Conservation (phyloP, 53 echinoderm and acorn worm genomes). For the Mesocentrotus franciscanus region DNA sequence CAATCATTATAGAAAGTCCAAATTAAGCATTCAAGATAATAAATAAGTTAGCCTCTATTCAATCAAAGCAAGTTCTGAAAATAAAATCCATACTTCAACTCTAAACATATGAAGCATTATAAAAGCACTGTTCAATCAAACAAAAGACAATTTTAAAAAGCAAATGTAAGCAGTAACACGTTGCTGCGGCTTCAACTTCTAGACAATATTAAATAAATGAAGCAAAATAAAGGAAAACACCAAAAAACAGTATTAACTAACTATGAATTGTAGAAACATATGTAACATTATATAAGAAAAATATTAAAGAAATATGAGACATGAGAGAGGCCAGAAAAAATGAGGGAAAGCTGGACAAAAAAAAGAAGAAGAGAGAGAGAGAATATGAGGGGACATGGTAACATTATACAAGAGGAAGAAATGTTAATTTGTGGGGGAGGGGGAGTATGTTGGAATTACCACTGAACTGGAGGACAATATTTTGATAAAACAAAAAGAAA, state of each 20-base stretch:
- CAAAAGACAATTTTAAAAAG: not conserved
- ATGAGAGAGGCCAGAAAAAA: not conserved
- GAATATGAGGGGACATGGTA: not conserved
- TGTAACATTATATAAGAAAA: not conserved
- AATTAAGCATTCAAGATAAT: not conserved
- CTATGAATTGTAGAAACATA: not conserved
- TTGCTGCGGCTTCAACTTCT: too few relatives aligned
- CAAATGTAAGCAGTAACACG: too few relatives aligned
- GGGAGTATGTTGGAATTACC: too few relatives aligned
- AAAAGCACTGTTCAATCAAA: not conserved
- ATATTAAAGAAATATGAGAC: not conserved
- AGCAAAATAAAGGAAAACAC: too few relatives aligned
- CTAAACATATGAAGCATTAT: not conserved
- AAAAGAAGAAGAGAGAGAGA: not conserved
- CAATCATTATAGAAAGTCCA: not conserved
- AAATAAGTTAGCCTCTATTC: not conserved
- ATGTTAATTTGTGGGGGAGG: not conserved
- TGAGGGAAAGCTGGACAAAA: not conserved
- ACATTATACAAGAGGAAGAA: not conserved
- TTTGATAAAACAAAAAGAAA: too few relatives aligned
- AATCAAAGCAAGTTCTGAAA: not conserved
- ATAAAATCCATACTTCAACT: not conserved
- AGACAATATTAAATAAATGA: too few relatives aligned
- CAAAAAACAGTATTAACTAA: too few relatives aligned
- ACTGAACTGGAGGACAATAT: too few relatives aligned